These are phyloP conservation scores for Cephus cinctus DNA, from an alignment of 1,140 invertebrate species.

Conservation along the genomic window DNA sequence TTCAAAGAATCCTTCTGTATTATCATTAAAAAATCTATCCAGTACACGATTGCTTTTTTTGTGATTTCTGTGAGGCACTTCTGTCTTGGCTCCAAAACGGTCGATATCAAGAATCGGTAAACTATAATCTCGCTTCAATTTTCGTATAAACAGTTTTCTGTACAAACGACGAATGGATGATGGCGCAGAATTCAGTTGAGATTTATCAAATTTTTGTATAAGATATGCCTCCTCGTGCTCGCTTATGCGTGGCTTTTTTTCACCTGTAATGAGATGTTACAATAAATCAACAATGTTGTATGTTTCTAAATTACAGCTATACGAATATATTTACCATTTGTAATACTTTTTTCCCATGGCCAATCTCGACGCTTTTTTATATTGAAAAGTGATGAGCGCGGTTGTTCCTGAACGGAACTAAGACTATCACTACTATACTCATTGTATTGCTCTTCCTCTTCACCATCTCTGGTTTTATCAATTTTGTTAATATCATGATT, in stretches of 20 bases:
- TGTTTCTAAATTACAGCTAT: not conserved
- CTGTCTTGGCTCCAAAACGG: slow-evolving; percentile 31
- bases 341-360: slow-evolving; percentile 36
- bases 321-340: slow-evolving; percentile 11
- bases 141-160: slow-evolving; percentile 63
- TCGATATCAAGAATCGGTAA: slow-evolving; percentile 63
- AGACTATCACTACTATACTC: slow-evolving; percentile 24
- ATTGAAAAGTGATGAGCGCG: slow-evolving; percentile 36
- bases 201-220: slow-evolving; percentile 52
- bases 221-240: slow-evolving; percentile 61
- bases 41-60: slow-evolving; percentile 42
- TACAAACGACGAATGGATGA: slow-evolving; percentile 54
- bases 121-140: slow-evolving; percentile 61
- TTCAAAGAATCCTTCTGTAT: slow-evolving; percentile 39
- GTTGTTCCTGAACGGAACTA: slow-evolving; percentile 27
- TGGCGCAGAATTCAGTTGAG: slow-evolving; percentile 42
- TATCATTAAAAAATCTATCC: slow-evolving; percentile 49
- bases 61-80: slow-evolving; percentile 13
- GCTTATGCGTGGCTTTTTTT: slow-evolving; percentile 50
- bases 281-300: slow-evolving; percentile 15
- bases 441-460: slow-evolving; percentile 17
- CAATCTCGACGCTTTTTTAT: slow-evolving; percentile 20
- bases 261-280: slow-evolving; percentile 25
- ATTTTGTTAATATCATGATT: not conserved
- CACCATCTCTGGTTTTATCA: slow-evolving; percentile 15